Base-by-base conservation (phyloP, 2,797 vertebrate genomes). In the Danio jaintianensis region DNA sequence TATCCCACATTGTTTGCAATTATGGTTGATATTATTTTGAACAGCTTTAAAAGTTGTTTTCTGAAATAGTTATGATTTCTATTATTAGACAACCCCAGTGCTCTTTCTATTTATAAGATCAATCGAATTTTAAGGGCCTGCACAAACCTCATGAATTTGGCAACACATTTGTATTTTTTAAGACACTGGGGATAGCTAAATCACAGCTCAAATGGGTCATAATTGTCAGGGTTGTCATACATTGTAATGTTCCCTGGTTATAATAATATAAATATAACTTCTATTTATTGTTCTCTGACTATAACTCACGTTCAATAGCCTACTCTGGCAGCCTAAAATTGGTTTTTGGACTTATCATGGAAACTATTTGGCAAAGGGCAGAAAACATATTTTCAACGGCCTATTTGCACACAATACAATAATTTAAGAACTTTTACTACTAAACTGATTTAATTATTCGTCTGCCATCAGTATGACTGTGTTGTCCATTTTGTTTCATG, bases 1-100 rank as follows among this genome's bases (percentile, higher is more conserved):
- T 84, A 75, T 79, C 70, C 80, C 79, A 83, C 75, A 73, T 16
- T 64, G 75, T 68, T 75, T 62, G 40, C 15, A 47, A 56, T 22
- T 29, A 40, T 40, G 47, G 42, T 16, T 50, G 40, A 29, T 80
- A 6, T 29, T 75, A 29, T 3, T 29, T 47, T 9, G 29, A 59
- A 18, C 68, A 16, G 29, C 48, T 67, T 64, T 68, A 20, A 80
- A 78, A 78, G 62, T 40, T 50, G 12, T 78, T 80, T 75, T 81
- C 16, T 42, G 58, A 73, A 53, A 76, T 40, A 45, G 61, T 48
- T 15, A 9, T 18, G 16, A 70, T 48, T 47, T 71, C 66, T 79
- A 81, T 82, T 75, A 78, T 71, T 81, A 81, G 75, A 52, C 5
- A 8, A 5, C 76, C 73, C 71, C 50, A 16, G 3, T 36, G 63